Evolutionary conservation across 2,797 vertebrate species (phyloP).

Genomic region (Eleutherodactylus coqui): DNA sequence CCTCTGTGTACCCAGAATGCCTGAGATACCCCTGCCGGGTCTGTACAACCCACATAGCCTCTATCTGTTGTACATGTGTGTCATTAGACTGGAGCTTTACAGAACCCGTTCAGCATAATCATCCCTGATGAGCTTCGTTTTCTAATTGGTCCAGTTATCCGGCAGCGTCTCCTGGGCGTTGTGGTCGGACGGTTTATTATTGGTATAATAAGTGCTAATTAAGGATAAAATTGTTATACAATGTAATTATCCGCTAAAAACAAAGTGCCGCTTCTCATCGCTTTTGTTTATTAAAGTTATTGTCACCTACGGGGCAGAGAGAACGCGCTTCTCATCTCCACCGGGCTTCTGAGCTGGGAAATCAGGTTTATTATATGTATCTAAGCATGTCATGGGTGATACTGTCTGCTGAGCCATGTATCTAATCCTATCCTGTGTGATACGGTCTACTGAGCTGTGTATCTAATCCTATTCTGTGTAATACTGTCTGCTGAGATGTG

Average conservation of each 20-base stretch:
- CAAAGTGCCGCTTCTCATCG: not conserved
- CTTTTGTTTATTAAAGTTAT: not conserved
- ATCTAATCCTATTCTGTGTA: not conserved
- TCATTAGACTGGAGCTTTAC: too few relatives aligned
- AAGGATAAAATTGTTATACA: conserved; percentile 6
- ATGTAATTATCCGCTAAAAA: conserved; percentile 24
- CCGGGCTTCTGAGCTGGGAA: not conserved
- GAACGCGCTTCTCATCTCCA: not conserved
- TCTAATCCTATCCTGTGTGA: not conserved
- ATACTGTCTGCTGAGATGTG: not conserved
- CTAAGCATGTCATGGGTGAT: not conserved
- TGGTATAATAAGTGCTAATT: conserved; percentile 9
- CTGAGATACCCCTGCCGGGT: too few relatives aligned
- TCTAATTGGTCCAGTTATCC: not conserved
- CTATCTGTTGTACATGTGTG: too few relatives aligned
- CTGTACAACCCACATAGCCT: not conserved
- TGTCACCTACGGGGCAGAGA: not conserved
- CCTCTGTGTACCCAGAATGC: too few relatives aligned
- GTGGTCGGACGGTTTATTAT: conserved; percentile 3
- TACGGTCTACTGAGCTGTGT: not conserved
- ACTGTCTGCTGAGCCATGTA: not conserved
- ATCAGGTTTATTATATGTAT: not conserved
- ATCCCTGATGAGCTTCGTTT: not conserved
- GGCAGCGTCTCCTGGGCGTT: not conserved
- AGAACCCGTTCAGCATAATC: not conserved